These are phyloP conservation scores for Tribolium castaneum DNA, from an alignment of 1,140 invertebrate genomes.

Conservation along the genomic window DNA sequence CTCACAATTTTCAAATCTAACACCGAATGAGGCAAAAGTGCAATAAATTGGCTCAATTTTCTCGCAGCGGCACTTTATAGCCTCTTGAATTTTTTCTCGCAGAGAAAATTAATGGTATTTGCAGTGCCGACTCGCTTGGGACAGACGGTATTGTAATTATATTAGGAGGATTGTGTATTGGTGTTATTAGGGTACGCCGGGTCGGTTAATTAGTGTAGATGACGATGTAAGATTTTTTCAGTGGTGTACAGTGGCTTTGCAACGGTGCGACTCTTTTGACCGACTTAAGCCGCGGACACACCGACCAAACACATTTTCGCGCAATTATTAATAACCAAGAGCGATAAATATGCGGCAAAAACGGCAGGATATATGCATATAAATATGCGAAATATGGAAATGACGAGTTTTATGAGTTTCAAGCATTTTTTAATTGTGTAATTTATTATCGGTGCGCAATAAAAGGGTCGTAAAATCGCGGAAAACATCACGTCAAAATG, in stretches of 20 bases:
- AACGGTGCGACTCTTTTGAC: constrained; percentile 8
- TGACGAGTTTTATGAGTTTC: background rate
- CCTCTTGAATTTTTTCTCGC: background rate
- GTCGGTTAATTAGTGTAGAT: constrained; percentile 43
- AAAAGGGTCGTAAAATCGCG: background rate
- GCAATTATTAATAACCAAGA: background rate
- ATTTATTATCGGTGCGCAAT: background rate
- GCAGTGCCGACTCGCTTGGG: background rate
- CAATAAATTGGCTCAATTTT: background rate
- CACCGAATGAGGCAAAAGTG: background rate
- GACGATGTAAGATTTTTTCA: constrained; percentile 39
- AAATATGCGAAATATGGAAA: constrained; percentile 5
- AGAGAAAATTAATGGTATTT: background rate
- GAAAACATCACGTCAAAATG: background rate
- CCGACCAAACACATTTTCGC: background rate
- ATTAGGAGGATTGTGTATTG: constrained; percentile 27
- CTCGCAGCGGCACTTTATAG: background rate
- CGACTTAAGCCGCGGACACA: background rate
- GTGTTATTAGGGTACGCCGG: constrained; percentile 23
- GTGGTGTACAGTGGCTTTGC: background rate
- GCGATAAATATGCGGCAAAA: background rate
- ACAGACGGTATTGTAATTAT: constrained; percentile 2
- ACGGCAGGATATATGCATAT: background rate
- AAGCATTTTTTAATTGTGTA: background rate
- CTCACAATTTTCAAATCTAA: background rate